Evolutionary conservation across 2,797 vertebrate species (phyloP).

Genomic region (Austrolebias charrua): DNA sequence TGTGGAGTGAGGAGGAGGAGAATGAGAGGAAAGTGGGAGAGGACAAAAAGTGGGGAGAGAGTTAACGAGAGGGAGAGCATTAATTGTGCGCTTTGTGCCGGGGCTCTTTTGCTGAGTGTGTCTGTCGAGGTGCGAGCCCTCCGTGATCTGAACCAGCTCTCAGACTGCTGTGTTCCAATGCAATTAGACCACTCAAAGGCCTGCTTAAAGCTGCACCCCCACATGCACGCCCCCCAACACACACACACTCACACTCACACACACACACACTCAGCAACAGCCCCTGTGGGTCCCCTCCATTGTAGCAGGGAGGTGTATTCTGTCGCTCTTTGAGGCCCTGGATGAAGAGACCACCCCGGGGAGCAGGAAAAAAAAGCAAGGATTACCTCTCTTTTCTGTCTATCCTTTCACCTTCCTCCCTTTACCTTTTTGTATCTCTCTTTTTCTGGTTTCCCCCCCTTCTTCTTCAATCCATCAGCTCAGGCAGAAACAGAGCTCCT

Average conservation of each 20-base stretch:
- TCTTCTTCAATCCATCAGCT: conserved; percentile 53
- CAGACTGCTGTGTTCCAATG: conserved; percentile 91
- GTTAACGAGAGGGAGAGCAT: conserved; percentile 76
- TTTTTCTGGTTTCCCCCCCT: conserved; percentile 45
- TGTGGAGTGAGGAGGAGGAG: conserved; percentile 39
- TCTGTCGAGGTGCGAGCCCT: conserved; percentile 85
- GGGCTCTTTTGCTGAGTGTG: conserved; percentile 83
- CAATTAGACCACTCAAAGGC: conserved; percentile 93
- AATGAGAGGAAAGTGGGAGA: conserved; percentile 56
- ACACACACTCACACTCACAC: conserved; percentile 28
- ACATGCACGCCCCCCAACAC: conserved; percentile 26
- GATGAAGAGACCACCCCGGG: conserved; percentile 82
- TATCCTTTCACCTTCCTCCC: conserved; percentile 51
- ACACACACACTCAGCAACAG: conserved; percentile 62
- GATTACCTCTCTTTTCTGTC: conserved; percentile 75
- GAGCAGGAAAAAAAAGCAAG: conserved; percentile 72
- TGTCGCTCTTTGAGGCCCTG: conserved; percentile 74
- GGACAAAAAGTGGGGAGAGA: conserved; percentile 75
- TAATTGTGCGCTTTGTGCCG: conserved; percentile 73
- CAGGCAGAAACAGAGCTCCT: conserved; percentile 35
- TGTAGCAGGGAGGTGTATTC: conserved; percentile 75
- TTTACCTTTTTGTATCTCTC: conserved; percentile 45
- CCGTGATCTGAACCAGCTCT: conserved; percentile 86
- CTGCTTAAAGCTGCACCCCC: conserved; percentile 90
- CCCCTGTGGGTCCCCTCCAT: conserved; percentile 77